These are phyloP conservation scores for Notothenia coriiceps DNA, from an alignment of 2,113 vertebrate genomes.

Conservation along the genomic window DNA sequence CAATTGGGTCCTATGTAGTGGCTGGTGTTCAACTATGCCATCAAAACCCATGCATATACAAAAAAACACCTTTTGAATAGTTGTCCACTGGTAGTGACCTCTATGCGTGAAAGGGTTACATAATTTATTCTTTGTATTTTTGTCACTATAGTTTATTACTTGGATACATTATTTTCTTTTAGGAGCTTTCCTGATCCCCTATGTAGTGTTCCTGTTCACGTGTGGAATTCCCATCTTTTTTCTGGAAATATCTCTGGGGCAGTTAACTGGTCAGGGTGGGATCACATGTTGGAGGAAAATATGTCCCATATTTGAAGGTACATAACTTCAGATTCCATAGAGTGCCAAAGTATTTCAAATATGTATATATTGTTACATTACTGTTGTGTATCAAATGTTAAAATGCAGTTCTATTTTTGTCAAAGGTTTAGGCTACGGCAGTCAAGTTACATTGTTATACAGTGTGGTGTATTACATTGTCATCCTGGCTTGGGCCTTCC, in stretches of 20 bases:
- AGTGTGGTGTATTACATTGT: slow-evolving; percentile 25
- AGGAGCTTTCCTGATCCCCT: slow-evolving; percentile 44
- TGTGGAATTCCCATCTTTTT: slow-evolving; percentile 50
- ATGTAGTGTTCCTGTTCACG: slow-evolving; percentile 21
- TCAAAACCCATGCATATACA: too few relatives aligned
- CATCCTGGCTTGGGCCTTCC: slow-evolving; percentile 42
- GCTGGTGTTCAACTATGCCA: too few relatives aligned
- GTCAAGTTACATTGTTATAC: neutral
- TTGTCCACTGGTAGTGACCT: too few relatives aligned
- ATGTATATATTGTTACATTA: neutral
- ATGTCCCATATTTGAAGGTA: slow-evolving; percentile 45
- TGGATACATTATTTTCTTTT: neutral
- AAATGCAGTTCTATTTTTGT: neutral
- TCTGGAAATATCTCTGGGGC: slow-evolving; percentile 42
- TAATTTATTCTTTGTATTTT: neutral
- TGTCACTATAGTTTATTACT: neutral
- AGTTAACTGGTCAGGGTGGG: slow-evolving; percentile 37
- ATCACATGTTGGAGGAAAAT: slow-evolving; percentile 49
- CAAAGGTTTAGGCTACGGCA: slow-evolving; percentile 30
- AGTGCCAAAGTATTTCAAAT: neutral
- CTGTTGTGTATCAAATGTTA: neutral
- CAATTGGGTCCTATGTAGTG: too few relatives aligned
- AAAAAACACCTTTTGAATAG: too few relatives aligned
- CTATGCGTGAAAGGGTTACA: neutral
- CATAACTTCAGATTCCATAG: neutral